Base-by-base conservation (phyloP, 2,888 invertebrate species). In the Spodoptera littoralis region DNA sequence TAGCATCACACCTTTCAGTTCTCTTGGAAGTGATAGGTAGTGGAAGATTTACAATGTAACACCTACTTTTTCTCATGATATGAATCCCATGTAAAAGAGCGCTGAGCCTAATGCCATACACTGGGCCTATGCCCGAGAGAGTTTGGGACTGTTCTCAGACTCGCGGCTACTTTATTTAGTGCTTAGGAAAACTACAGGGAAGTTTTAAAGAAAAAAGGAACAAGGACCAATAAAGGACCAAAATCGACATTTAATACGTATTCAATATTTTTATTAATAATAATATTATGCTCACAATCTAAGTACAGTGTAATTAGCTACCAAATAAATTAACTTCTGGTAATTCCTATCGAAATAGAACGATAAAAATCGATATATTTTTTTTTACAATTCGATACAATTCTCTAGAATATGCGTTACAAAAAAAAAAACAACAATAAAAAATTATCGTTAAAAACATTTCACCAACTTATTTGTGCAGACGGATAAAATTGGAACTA, bases 201-300 rank as follows among this genome's bases (percentile, higher is more conserved):
- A 12, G 4, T 11, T 12, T 41, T 46, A 46, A 43, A 13, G 42
- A 60, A 51, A 18, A 22, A 12, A 13, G 48, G 30, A n/a, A 11
- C 1, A 53, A 27, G 22, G 11, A 43, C 11, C n/a, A 61, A 66
- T 36, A 36, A 36, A 36, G 36, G 36, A 36, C 36, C 36, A 36
- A 27, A 65, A 45, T 61, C n/a, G 9, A 1, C 0, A 48, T 57
- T 70, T 68, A 73, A 74, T 86, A 86, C 82, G 84, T 92, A 89
- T 87, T 91, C 84, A 89, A 87, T 90, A 86, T 88, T 90, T 90
- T 91, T 90, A 88, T 90, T 89, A 84, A 84, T 88, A 84, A 84
- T 88, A 88, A 83, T 87, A 88, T 88, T 88, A 91, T 92, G 88
- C 90, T 90, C 92, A 92, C 92, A 92, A 91, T 92, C 93, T 93